Base-by-base conservation (phyloP, 2,888 invertebrate species). In the Hermaeophaga mercurialis region DNA sequence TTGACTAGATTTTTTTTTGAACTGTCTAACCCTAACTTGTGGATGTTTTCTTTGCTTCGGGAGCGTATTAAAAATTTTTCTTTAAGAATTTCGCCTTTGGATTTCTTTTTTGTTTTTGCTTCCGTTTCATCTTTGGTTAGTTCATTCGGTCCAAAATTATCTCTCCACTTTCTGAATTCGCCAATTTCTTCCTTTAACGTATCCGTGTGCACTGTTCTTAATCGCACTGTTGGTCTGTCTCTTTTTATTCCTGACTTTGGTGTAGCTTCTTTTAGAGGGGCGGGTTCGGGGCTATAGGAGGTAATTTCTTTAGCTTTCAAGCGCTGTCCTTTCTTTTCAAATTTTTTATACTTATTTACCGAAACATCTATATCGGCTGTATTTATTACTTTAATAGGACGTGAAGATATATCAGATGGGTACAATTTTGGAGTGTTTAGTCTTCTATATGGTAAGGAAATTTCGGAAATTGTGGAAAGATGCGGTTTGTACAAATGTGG, bases 341-440 rank as follows among this genome's bases (percentile, higher is more conserved):
- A 73, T 56, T 73, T 75, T 31, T 79, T 77, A 69, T 86, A 88
- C 67, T 81, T 82, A 59, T 87, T 83, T 60, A 84, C 84, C 0
- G 90, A 89, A 0, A 93, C 91, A 74, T 93, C 92, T 64, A 93
- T 93, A 72, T 91, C 90, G 22, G 90, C 90, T 1, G 92, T 91
- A 74, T 91, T 90, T 61, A 91, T 89, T 61, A 91, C 89, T 64
- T 86, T 84, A 45, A 88, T 85, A 1, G 90, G 90, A 48, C 53
- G 75, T 76, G 61, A 81, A 80, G 60, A 79, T 77, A 19, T 78
- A 72, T 74, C 70, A 68, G 65, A 78, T 65, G 75, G 83, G 64
- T 69, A 79, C 73, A 82, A 78, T 75, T 79, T 83, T 61, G 77
- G 85, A 44, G 80, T 84, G 69, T 73, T 83, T 33, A 82, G 78